Conservation (phyloP, 2,888 invertebrate species). For the Drosophila lacicola region DNA sequence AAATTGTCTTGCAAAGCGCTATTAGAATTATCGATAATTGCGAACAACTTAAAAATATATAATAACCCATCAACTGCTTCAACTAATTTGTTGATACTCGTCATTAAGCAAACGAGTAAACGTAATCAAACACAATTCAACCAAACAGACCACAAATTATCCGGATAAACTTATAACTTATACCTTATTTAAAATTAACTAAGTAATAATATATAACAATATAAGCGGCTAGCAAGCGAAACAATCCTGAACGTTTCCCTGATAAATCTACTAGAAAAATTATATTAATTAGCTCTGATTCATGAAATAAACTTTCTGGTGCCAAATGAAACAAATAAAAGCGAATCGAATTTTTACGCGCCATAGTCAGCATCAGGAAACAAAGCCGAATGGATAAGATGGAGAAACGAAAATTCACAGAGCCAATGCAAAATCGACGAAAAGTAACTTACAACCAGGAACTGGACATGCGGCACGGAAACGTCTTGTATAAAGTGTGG, state of each 20-base stretch:
- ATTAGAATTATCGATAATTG: slow-evolving; percentile 27
- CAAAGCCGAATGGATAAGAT: slow-evolving; percentile 27
- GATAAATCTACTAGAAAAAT: neutral
- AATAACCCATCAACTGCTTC: slow-evolving; percentile 25
- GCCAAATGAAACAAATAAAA: slow-evolving; percentile 54
- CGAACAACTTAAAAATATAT: slow-evolving; percentile 12
- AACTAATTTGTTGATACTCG: slow-evolving; percentile 34
- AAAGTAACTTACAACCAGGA: slow-evolving; percentile 58
- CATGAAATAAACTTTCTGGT: slow-evolving; percentile 58
- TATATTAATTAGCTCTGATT: slow-evolving; percentile 50
- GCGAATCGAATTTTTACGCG: slow-evolving; percentile 63
- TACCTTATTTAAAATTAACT: too few relatives aligned
- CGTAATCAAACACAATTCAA: slow-evolving; percentile 42
- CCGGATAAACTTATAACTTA: too few relatives aligned
- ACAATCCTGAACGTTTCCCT: too few relatives aligned
- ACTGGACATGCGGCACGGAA: slow-evolving; percentile 76
- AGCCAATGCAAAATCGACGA: slow-evolving; percentile 60
- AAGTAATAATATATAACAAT: too few relatives aligned
- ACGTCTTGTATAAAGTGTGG: slow-evolving; percentile 68
- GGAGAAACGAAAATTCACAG: slow-evolving; percentile 43
- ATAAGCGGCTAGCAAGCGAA: too few relatives aligned
- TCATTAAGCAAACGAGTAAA: slow-evolving; percentile 48
- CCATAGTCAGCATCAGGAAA: slow-evolving; percentile 41
- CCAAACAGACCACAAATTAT: slow-evolving; percentile 61
- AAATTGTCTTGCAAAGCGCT: too few relatives aligned